Percentiles rank a stretch among this genome's conserved stretches.
phyloP scores from a whole-genome alignment of 2,113 vertebrate species.

The Lepus americanus region DNA sequence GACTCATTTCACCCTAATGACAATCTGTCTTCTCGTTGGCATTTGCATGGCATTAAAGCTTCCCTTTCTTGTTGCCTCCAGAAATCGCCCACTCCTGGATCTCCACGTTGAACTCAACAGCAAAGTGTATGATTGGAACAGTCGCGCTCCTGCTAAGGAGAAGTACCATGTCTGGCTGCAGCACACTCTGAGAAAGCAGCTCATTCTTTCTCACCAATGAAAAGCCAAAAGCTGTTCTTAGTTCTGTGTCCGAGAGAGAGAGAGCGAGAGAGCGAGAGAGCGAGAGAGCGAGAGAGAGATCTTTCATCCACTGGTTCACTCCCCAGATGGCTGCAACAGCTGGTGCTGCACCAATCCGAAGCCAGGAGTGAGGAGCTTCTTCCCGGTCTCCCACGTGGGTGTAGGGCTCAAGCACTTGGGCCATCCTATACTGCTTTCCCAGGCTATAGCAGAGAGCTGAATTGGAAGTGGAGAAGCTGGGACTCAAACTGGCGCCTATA shows the following conservation, averaged over 20 bases:
- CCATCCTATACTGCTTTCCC: too few relatives aligned
- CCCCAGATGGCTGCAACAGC: too few relatives aligned
- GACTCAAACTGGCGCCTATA: too few relatives aligned
- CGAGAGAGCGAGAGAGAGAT: neutral
- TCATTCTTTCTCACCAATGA: conserved; percentile 86
- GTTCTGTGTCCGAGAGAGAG: too few relatives aligned
- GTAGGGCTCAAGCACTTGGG: too few relatives aligned
- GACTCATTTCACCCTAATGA: conserved; percentile 29
- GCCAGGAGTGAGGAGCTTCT: too few relatives aligned
- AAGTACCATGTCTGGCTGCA: conserved; percentile 88
- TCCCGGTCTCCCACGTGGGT: too few relatives aligned
- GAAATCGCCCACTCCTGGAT: conserved; percentile 89
- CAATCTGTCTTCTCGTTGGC: conserved; percentile 24
- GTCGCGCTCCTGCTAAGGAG: conserved; percentile 72
- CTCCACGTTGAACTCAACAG: conserved; percentile 91
- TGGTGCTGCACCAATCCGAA: too few relatives aligned
- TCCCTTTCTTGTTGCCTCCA: conserved; percentile 81
- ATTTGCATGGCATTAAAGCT: conserved; percentile 52
- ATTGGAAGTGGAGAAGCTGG: too few relatives aligned
- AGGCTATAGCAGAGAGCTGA: too few relatives aligned
- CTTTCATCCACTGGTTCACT: too few relatives aligned
- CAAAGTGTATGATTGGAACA: conserved; percentile 90
- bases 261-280: too few relatives aligned
- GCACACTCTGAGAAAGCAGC: conserved; percentile 93
- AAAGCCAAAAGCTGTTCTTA: neutral